phyloP scores from a whole-genome alignment of 2,888 invertebrate species.

The Sepioteuthis lessoniana region DNA sequence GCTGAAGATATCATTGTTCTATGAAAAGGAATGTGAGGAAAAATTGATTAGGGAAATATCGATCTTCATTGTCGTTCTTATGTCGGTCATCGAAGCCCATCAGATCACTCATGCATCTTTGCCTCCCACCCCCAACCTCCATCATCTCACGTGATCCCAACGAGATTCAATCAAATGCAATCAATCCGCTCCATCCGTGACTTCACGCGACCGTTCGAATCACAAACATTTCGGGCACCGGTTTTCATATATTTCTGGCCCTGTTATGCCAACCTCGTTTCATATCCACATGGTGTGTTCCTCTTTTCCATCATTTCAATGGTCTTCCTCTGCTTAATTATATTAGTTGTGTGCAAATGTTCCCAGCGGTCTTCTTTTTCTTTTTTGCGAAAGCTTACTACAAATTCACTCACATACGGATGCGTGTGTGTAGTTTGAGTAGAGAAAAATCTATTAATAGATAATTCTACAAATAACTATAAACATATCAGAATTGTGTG shows the following conservation, averaged over 20 bases:
- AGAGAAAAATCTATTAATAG: background rate
- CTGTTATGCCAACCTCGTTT: too few relatives aligned
- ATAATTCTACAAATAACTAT: background rate
- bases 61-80: background rate
- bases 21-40: background rate
- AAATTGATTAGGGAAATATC: background rate
- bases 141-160: background rate
- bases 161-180: background rate
- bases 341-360: too few relatives aligned
- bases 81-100: background rate
- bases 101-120: too few relatives aligned
- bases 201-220: background rate
- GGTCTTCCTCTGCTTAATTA: too few relatives aligned
- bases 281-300: too few relatives aligned
- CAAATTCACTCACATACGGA: background rate
- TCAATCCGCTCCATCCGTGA: background rate
- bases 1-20: background rate
- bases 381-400: too few relatives aligned
- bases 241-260: too few relatives aligned
- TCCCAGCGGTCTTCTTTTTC: too few relatives aligned
- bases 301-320: too few relatives aligned
- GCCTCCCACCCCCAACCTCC: too few relatives aligned
- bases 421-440: background rate
- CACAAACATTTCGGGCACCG: too few relatives aligned
- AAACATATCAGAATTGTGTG: background rate